Conservation (phyloP, 2,797 vertebrate genomes). For the Micropoecilia bifurca region DNA sequence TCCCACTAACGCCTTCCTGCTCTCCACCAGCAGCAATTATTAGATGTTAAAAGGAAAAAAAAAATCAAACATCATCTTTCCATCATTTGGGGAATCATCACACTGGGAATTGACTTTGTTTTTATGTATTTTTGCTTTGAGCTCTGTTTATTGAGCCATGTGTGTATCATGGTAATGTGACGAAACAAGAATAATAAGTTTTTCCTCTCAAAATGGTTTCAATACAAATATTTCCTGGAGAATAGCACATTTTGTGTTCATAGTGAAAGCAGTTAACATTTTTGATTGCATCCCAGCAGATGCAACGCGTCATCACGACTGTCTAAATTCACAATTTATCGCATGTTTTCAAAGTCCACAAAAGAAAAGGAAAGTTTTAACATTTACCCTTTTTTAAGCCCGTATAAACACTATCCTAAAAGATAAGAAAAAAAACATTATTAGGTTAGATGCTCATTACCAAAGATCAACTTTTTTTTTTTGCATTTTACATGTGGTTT, state of each 20-base stretch:
- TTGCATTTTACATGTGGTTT: background rate
- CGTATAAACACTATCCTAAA: background rate
- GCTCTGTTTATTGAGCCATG: slow-evolving; percentile 43
- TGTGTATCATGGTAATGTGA: slow-evolving; percentile 42
- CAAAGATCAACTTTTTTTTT: background rate
- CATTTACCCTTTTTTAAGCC: background rate
- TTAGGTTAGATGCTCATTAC: background rate
- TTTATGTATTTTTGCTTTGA: slow-evolving; percentile 38
- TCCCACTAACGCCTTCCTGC: background rate
- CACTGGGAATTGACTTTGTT: slow-evolving; percentile 31
- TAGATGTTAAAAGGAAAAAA: slow-evolving; percentile 28
- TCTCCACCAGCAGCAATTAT: slow-evolving; percentile 32
- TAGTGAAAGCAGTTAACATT: background rate
- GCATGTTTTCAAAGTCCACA: background rate
- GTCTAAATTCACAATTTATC: background rate
- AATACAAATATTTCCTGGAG: slow-evolving; percentile 20
- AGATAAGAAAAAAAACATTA: background rate
- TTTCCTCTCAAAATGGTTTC: slow-evolving; percentile 9
- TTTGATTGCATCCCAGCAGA: background rate
- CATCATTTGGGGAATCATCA: slow-evolving; percentile 23
- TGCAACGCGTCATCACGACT: background rate
- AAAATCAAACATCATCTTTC: slow-evolving; percentile 16
- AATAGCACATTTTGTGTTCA: slow-evolving; percentile 19
- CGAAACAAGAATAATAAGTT: slow-evolving; percentile 19
- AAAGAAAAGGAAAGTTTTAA: background rate